Conservation (phyloP, 2,113 vertebrate species). For the Patagioenas fasciata region DNA sequence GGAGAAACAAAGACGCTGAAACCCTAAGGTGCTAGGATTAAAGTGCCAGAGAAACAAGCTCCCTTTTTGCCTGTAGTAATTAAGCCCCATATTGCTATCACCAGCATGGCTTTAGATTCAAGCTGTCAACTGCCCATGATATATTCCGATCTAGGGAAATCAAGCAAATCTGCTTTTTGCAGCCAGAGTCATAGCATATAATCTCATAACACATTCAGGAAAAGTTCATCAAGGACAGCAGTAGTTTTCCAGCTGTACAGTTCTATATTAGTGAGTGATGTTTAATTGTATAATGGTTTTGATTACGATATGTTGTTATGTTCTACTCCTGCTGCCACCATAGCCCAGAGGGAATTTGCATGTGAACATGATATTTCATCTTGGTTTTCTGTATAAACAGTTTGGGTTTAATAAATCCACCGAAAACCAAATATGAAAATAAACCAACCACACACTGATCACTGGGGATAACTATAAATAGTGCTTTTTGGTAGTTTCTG, state of each 20-base stretch:
- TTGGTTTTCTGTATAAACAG: slow-evolving; percentile 1
- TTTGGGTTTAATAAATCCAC: slow-evolving; percentile 15
- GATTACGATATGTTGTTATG: neutral
- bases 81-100: neutral
- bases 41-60: slow-evolving; percentile 8
- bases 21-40: slow-evolving; percentile 22
- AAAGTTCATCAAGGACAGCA: neutral
- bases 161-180: slow-evolving; percentile 35
- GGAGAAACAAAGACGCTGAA: neutral
- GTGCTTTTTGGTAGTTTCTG: neutral
- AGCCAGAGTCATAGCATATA: neutral
- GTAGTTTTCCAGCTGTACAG: neutral
- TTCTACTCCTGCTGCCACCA: neutral
- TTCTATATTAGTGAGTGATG: neutral
- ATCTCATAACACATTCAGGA: neutral
- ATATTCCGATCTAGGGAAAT: slow-evolving; percentile 42
- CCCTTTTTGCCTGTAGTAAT: neutral
- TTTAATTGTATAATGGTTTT: slow-evolving; percentile 41
- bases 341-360: slow-evolving; percentile 1
- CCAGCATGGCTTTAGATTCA: slow-evolving; percentile 6
- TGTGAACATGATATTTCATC: slow-evolving; percentile 13
- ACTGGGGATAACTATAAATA: neutral
- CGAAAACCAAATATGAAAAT: neutral
- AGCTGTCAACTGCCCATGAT: neutral
- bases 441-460: slow-evolving; percentile 13